Evolutionary conservation across 2,113 vertebrate species (phyloP), one percentile per base, ranked within the genome.

Genomic region (Eublepharis macularius): DNA sequence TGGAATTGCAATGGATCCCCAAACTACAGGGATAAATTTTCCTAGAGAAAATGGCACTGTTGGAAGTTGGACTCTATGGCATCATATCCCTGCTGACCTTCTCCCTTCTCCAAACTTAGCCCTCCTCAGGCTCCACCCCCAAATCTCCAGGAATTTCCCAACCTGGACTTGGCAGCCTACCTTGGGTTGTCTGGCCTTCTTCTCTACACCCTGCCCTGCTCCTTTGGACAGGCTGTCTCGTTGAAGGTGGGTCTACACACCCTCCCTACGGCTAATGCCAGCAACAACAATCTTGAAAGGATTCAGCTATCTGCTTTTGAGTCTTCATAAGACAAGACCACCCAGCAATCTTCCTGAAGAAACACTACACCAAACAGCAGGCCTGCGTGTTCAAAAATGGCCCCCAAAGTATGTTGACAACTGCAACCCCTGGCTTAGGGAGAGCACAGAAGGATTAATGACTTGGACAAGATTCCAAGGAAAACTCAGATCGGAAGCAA

Each of bases 251-350:
- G 89, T 94, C 93, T 83, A n/a, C 84, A 94, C 94, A 93, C n/a
- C 86, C 93, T 93, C 95, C 94, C 93, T 88, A 88, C 94, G 94
- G 86, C 90, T 41, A 84, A 89, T 81, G 91, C 94, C 94, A 92
- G 90, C 90, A 90, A 92, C 85, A 90, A 92, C 79, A 91, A 90
- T 94, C 93, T 94, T 94, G 93, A 94, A 95, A 94, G 90, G 81
- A 89, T 95, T 90, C 84, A 82, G 90, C 92, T 95, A 94, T 95
- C 96, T 94, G 93, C 92, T 94, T 94, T 89, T 92, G 93, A 87
- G 92, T 94, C 88, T 91, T 93, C 91, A 88, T 90, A 90, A 94
- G 95, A 94, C 92, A 90, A 95, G 96, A 96, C 95, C 96, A 97
- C 96, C 96, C 96, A 96, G 94, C 36, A 91, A n/a, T 88, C 89